phyloP scores from a whole-genome alignment of 1,140 invertebrate species.

The Conus betulinus region DNA sequence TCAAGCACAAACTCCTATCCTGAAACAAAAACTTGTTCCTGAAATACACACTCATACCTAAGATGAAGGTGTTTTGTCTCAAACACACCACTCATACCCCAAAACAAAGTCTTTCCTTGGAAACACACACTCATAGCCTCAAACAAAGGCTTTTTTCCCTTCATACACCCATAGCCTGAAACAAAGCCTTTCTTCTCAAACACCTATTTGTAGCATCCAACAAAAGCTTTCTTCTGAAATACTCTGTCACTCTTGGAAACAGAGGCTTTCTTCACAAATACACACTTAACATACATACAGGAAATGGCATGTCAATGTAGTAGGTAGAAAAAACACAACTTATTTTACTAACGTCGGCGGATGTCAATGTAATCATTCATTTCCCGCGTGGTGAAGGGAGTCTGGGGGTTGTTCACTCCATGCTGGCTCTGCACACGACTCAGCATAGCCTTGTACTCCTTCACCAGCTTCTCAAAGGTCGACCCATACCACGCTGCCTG shows the following conservation, averaged over 20 bases:
- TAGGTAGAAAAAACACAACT: background rate
- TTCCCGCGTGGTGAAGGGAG: slow-evolving; percentile 63
- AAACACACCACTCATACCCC: slow-evolving; percentile 74
- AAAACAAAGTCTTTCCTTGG: slow-evolving; percentile 9
- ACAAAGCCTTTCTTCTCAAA: too few species aligned
- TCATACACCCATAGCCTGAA: too few species aligned
- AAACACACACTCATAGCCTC: too few species aligned
- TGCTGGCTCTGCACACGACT: slow-evolving; percentile 62
- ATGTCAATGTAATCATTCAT: slow-evolving; percentile 70
- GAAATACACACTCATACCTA: too few species aligned
- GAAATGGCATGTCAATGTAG: too few species aligned
- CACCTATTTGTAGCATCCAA: too few species aligned
- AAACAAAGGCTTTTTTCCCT: too few species aligned
- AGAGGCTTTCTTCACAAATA: too few species aligned
- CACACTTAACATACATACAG: too few species aligned
- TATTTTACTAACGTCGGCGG: slow-evolving; percentile 60
- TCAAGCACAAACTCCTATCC: background rate
- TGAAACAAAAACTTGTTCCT: too few species aligned
- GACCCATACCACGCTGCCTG: slow-evolving; percentile 66
- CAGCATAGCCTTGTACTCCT: slow-evolving; percentile 68
- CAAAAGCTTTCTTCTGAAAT: too few species aligned
- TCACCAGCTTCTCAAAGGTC: slow-evolving; percentile 63
- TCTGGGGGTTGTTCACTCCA: slow-evolving; percentile 61
- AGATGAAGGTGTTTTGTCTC: slow-evolving; percentile 67
- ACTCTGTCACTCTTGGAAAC: too few species aligned